phyloP scores from a whole-genome alignment of 2,113 vertebrate species.

The Chlamydotis undulata region DNA sequence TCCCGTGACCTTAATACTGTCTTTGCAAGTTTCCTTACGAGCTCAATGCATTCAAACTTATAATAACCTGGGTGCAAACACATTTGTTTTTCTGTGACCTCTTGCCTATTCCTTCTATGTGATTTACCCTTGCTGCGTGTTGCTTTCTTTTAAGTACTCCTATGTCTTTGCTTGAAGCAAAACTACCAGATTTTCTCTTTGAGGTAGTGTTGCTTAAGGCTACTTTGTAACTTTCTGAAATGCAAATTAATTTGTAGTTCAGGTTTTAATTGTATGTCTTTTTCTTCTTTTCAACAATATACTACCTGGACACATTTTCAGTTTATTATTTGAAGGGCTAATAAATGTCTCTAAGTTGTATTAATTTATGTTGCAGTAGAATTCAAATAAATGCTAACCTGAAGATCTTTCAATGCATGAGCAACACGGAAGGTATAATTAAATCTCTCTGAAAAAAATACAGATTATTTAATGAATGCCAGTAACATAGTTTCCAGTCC shows the following conservation, averaged over 20 bases:
- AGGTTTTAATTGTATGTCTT: constrained; percentile 22
- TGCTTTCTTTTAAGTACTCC: constrained; percentile 11
- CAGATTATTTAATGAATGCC: neutral
- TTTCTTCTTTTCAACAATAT: constrained; percentile 1
- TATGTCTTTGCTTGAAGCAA: neutral
- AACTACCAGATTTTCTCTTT: neutral
- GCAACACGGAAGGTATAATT: constrained; percentile 43
- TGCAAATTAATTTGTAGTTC: constrained; percentile 5
- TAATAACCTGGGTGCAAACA: neutral
- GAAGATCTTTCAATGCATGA: constrained; percentile 13
- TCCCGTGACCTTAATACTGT: neutral
- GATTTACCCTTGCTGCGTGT: neutral
- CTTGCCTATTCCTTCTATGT: neutral
- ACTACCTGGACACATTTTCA: neutral
- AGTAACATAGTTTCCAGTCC: neutral
- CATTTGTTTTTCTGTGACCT: neutral
- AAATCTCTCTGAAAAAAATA: constrained; percentile 13
- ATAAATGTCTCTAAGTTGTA: constrained; percentile 10
- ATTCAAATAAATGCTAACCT: constrained; percentile 45
- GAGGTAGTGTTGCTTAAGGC: neutral
- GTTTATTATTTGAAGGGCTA: constrained; percentile 38
- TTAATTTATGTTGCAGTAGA: constrained; percentile 30
- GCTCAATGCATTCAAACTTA: neutral
- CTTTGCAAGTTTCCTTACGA: neutral
- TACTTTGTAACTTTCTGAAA: constrained; percentile 26